Evolutionary conservation across 2,888 invertebrate genomes (phyloP), one percentile per base, ranked within the genome.

Genomic region (Apodemia hepburni): DNA sequence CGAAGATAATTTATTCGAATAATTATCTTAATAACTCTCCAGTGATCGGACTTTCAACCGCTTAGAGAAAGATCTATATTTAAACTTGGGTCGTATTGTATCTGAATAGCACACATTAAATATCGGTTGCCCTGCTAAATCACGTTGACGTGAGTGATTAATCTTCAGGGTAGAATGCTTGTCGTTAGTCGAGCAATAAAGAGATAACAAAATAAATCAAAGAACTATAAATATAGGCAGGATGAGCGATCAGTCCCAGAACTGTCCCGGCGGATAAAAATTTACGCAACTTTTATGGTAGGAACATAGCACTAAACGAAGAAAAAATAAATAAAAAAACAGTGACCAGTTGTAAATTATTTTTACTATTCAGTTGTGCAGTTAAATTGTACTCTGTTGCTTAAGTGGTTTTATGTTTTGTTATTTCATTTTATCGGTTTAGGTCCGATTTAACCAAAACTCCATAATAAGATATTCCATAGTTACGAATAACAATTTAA

Each of bases 171-270:
- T 79, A 88, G 88, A 88, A 89, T 83, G 87, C 84, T 82, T 90
- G 90, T 91, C 90, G 88, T 89, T 90, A 89, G 85, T 73, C 79
- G 69, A 76, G 87, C 87, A 87, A 89, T 91, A 90, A 90, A 90
- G 87, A 85, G 87, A 87, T 89, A 90, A 89, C 85, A 87, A 88
- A 89, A 91, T 91, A 91, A 91, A 91, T 90, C 90, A 91, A 89
- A 89, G 73, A 72, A 81, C 85, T 81, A 87, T 91, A 89, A 91
- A 89, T 89, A 89, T 80, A 75, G 76, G 67, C 78, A 75, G 82
- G 83, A 88, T 85, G 87, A 88, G 81, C 83, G 84, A 88, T 88
- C 87, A 84, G 87, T 82, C 80, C 86, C 78, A 84, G 84, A 84
- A 84, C 80, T 80, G 84, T 82, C 84, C 77, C 76, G 75, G 80